Conservation (phyloP, 2,797 vertebrate genomes). For the Poecilia gillii region DNA sequence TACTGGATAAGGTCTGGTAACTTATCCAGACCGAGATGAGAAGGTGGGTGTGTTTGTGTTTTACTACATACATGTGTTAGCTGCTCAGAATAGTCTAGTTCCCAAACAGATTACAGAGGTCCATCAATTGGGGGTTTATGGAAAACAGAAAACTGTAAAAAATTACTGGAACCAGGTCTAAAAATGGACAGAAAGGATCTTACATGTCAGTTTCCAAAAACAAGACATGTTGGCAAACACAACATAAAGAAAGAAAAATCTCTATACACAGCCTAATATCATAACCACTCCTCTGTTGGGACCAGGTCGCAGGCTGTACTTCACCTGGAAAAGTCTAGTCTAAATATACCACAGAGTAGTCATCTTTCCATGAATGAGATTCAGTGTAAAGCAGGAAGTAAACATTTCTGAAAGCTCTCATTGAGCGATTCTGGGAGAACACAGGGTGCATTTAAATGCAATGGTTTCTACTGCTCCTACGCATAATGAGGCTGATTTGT, state of each 20-base stretch:
- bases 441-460: neutral
- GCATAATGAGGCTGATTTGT: neutral
- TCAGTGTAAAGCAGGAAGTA: neutral
- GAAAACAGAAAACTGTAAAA: conserved; percentile 32
- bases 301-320: conserved; percentile 18
- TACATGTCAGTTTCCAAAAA: conserved; percentile 55
- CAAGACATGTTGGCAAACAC: conserved; percentile 24
- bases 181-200: conserved; percentile 45
- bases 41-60: conserved; percentile 66
- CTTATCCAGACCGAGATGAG: conserved; percentile 61
- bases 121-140: conserved; percentile 32
- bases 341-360: conserved; percentile 19
- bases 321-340: conserved; percentile 7
- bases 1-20: conserved; percentile 52
- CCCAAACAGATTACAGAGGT: conserved; percentile 69
- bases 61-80: conserved; percentile 28
- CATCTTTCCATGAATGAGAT: conserved; percentile 18
- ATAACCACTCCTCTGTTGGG: conserved; percentile 33
- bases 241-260: conserved; percentile 40
- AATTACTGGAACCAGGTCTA: conserved; percentile 43
- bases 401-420: conserved; percentile 10
- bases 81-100: conserved; percentile 31
- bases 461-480: neutral
- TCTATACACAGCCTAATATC: conserved; percentile 36
- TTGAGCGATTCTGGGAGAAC: conserved; percentile 1